Base-by-base conservation (phyloP, 2,797 vertebrate species). In the Tolypeutes matacus region DNA sequence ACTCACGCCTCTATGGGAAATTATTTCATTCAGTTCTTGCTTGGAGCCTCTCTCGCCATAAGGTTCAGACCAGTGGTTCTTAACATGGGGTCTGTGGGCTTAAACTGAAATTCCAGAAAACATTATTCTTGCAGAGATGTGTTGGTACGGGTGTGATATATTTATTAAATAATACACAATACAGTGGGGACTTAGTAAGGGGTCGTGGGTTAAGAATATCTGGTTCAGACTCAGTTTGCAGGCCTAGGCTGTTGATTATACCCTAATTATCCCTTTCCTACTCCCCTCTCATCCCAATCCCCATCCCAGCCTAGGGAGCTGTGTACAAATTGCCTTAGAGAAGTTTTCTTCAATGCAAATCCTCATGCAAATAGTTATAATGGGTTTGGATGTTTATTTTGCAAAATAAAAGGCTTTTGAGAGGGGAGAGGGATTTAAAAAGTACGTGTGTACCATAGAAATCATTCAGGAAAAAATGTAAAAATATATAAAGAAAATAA, bases 221-320 rank as follows among this genome's bases (percentile, higher is more conserved):
- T 9, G 42, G 42, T 64, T 23, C 88, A 49, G 72, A 42, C 34
- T 3, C 70, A 36, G 51, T 84, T 51, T 72, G 51, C 13, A 53
- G 46, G 18, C 29, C 21, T 62, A 17, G 34, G 46, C 72, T 89
- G 7, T 7, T 13, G 64, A 5, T 20, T 53, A 29, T 34, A 84
- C 25, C 11, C 13, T 42, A 17, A 23, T 23, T 73, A 4, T 56
- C 20, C 17, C 58, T 49, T 65, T 83, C 65, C 31, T 70, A 27
- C 27, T 36, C 18, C 8, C 23, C 27, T 25, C 36, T 8, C 14
- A 17, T 27, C 70, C 20, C 14, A 21, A 4, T 27, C 4, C 6
- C 6, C 1, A 27, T 21, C 36, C 13, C 18, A 15, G 5, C 3
- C 46, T 6, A 1, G 5, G 4, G n/a, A n/a, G n/a, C n/a, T n/a